Evolutionary conservation across 2,113 vertebrate species (phyloP), one percentile per base, ranked within the genome.

Genomic region (Desmodus rotundus): DNA sequence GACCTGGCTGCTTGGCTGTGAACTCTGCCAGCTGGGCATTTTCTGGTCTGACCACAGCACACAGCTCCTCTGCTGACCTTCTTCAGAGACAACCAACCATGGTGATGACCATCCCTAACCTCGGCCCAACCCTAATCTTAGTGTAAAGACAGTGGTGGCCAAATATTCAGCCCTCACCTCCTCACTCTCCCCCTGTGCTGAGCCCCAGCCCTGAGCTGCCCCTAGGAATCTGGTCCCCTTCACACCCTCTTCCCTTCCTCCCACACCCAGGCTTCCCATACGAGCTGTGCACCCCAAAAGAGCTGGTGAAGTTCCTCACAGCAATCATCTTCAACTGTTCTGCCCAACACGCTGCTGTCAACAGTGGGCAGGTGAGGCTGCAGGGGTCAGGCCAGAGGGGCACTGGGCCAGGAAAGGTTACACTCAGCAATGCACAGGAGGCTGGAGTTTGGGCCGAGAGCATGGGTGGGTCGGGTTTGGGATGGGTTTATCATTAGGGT

Each of bases 281-380:
- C 87, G 72, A 56, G 5, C 98, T 99, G 87, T 95, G 96, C 36
- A 98, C 97, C 77, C 98, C 73, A 58, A 94, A 89, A 70, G 98
- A 99, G 93, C 89, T 99, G 31, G 96, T 97, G 47, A 98, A 98
- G 94, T 99, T 99, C 52, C 93, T 99, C 86, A 99, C 99, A 19
- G 98, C 99, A 97, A 86, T 99, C 93, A 98, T 99, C 87, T 99
- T 98, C 95, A 98, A 97, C 93, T 98, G 98, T 52, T 99, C 99
- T 0, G 99, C 98, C 20, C 98, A 99, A 45, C 99, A 99, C 0
- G 95, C 99, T 0, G 98, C 99, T 0, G 98, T 99, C 45, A 99
- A 99, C 95, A 99, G 98, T 86, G 99, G 99, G 12, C 99, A 99
- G 99, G 99, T 99, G 47, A 96, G 96, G 36, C 28, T 17, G 24